phyloP scores from a whole-genome alignment of 2,888 invertebrate genomes.

The Drosophila merina region DNA sequence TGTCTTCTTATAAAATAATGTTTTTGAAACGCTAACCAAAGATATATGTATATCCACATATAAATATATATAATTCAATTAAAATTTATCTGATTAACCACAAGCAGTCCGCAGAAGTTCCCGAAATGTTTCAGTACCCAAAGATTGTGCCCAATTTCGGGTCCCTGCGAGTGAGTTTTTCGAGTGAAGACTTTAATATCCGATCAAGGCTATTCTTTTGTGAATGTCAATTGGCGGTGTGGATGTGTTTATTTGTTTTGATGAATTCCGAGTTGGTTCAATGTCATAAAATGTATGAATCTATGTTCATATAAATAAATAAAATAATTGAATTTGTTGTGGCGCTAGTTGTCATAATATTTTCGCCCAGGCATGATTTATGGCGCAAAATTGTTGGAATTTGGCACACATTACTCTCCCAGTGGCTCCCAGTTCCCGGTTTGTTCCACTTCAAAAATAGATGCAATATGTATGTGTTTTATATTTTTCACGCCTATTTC shows the following conservation, averaged over 20 bases:
- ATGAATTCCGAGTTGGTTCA: conserved; percentile 24
- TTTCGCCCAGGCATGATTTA: conserved; percentile 10
- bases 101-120: not conserved
- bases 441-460: conserved; percentile 42
- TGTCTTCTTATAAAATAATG: conserved; percentile 4
- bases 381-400: conserved; percentile 9
- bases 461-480: not conserved
- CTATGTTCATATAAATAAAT: conserved; percentile 13
- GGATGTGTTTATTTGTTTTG: conserved; percentile 34
- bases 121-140: conserved; percentile 30
- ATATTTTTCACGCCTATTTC: conserved; percentile 7
- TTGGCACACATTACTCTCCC: conserved; percentile 30
- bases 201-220: conserved; percentile 24
- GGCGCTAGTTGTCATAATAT: conserved; percentile 22
- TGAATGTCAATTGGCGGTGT: conserved; percentile 30
- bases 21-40: conserved; percentile 4
- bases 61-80: conserved; percentile 2
- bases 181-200: conserved; percentile 5
- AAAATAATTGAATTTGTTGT: conserved; percentile 35
- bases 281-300: conserved; percentile 15
- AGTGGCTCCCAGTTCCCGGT: conserved; percentile 28
- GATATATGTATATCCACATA: not conserved
- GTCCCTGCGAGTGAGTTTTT: conserved; percentile 30
- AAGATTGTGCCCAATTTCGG: conserved; percentile 10
- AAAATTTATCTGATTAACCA: not conserved